Evolutionary conservation across 2,113 vertebrate genomes (phyloP), one percentile per base, ranked within the genome.

Genomic region (Nettapus auritus): DNA sequence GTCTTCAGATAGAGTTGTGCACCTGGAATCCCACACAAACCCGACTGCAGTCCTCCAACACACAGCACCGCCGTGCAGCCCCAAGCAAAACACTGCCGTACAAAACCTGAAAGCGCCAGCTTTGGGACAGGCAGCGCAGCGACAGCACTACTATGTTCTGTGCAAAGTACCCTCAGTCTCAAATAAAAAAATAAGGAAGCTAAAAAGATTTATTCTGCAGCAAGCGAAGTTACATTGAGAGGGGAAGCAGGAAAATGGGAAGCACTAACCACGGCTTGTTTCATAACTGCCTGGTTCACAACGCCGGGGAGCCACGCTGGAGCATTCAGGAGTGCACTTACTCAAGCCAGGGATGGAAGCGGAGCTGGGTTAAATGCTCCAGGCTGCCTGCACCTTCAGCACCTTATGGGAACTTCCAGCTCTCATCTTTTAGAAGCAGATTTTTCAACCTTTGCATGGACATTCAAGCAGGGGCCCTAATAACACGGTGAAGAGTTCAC

Each of bases 11-110:
- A 56, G 21, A 80, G 26, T 18, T 73, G 34, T 9, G 6, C 40
- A 33, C 4, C 12, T 29, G 11, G 18, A 0, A 0, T 10, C 50
- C 34, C 19, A 16, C 2, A 0, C 2, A 8, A 31, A n/a, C 59
- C 5, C 44, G 13, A 4, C 40, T 4, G 60, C 33, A 1, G 1
- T 4, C 31, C 31, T 60, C 50, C 56, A 46, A 6, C 25, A 21
- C 15, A 38, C 2, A 1, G 66, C 46, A n/a, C 3, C 1, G 20
- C 17, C 25, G 69, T 31, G 40, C 2, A 86, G 60, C 31, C 52
- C 31, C 60, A 55, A 5, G 48, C 42, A 64, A n/a, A 78, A n/a
- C 33, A 3, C 21, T 34, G 36, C 74, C 21, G 15, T 15, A 23
- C 25, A 46, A 78, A 83, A 75, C 9, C 17, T 13, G 1, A 19